Evolutionary conservation across 1,140 invertebrate species (phyloP), one percentile per base, ranked within the genome.

Genomic region (Macrocentrus cingulum): DNA sequence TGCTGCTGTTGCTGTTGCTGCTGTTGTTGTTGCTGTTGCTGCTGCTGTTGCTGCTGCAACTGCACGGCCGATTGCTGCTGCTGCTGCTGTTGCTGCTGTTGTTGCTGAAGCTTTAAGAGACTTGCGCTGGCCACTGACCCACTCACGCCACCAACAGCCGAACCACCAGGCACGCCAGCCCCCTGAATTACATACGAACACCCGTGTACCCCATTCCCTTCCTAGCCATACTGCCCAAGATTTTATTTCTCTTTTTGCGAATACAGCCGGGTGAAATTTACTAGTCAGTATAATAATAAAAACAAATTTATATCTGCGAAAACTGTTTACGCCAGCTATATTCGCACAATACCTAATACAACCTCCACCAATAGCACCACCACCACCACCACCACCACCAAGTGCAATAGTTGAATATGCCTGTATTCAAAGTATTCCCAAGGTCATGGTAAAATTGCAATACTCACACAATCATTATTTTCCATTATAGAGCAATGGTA

Each of bases 21-120:
- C n/a, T n/a, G n/a, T n/a, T 79, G 76, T 49, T 80, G 77, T 42
- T 80, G 77, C 50, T 80, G 77, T 49, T 79, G 72, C 61, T 80
- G 76, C 62, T 77, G 77, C 52, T 34, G 76, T 64, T 77, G n/a
- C n/a, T n/a, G 76, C 62, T 77, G 77, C 52, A 74, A 59, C 62
- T 72, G 74, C 60, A 72, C 70, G 60, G 69, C 72, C 32, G 70
- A 66, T 46, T 64, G 60, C 55, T 76, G 69, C 56, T 79, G 77
- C 53, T 79, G 76, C 46, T 80, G 77, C 44, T 80, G 77, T 48
- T 80, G 77, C 49, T 79, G 72, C 61, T 79, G 76, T 49, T 80
- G 77, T 42, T 80, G 77, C 50, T 80, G 77, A 49, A 80, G 72
- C 61, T 80, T 80, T 58, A 80, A 68, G 48, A 80, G 71, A 59